A percentile compares a stretch with the other conserved stretches of the same genome.
Evolutionary conservation across 2,888 invertebrate species (phyloP).

Genomic region (Fissipunctia ypsillon): DNA sequence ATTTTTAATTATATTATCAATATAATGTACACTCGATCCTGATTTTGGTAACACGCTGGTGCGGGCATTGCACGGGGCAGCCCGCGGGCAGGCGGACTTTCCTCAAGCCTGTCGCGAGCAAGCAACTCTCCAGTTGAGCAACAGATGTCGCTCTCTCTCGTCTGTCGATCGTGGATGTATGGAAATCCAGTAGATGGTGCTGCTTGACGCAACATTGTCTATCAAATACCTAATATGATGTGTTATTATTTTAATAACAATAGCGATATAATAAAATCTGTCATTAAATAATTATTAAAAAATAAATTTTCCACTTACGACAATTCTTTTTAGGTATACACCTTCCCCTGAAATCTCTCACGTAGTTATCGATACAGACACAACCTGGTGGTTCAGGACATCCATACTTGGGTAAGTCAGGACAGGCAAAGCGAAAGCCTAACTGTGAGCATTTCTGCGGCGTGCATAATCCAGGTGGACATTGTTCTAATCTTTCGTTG

Average conservation of each 20-base stretch:
- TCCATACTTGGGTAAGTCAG: constrained; percentile 12
- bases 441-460: constrained; percentile 53
- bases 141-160: no score
- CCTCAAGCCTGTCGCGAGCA: no score
- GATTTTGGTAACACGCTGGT: no score
- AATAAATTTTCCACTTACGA: constrained; percentile 31
- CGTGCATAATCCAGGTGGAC: constrained; percentile 50
- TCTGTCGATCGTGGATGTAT: no score
- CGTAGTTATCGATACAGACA: constrained; percentile 27
- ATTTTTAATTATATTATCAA: no score
- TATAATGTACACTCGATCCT: no score
- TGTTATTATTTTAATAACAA: neutral
- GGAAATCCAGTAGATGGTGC: no score
- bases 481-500: constrained; percentile 54
- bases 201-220: no score
- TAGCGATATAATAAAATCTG: neutral
- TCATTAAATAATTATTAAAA: neutral
- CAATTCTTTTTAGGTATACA: constrained; percentile 32
- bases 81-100: no score
- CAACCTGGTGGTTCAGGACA: constrained; percentile 45
- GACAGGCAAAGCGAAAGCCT: constrained; percentile 47
- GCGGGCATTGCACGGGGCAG: no score
- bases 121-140: no score
- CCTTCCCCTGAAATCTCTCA: constrained; percentile 39
- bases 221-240: no score